Conservation (phyloP, 2,113 vertebrate genomes). For the Protomyctophum bolini region DNA sequence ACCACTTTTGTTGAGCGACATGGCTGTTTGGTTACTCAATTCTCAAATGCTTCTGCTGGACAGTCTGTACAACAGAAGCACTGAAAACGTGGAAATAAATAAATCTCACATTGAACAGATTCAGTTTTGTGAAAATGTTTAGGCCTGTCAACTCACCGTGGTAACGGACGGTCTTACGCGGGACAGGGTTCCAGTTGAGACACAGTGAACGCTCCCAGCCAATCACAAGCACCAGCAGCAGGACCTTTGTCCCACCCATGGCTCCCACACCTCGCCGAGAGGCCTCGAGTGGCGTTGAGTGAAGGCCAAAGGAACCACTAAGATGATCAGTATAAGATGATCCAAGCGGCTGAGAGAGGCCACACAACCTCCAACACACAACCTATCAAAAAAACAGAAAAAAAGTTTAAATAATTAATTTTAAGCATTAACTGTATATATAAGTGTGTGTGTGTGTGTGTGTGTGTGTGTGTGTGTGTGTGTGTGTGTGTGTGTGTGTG, state of each 20-base stretch:
- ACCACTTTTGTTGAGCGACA: too few relatives aligned
- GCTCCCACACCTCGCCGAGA: constrained; percentile 42
- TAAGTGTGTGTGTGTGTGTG: too few relatives aligned
- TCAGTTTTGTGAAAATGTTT: too few relatives aligned
- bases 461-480: too few relatives aligned
- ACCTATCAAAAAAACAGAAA: constrained; percentile 42
- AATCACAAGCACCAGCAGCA: constrained; percentile 74
- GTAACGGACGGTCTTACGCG: constrained; percentile 79
- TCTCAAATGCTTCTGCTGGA: too few relatives aligned
- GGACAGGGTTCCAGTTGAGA: constrained; percentile 82
- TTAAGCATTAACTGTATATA: constrained; percentile 15
- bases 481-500: too few relatives aligned
- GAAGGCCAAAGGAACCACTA: constrained; percentile 39
- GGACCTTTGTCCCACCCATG: constrained; percentile 71
- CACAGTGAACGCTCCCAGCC: constrained; percentile 72
- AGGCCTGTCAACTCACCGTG: constrained; percentile 71
- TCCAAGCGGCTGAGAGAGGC: constrained; percentile 30
- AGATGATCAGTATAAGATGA: constrained; percentile 38
- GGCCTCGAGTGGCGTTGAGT: constrained; percentile 25
- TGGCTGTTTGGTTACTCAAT: too few relatives aligned
- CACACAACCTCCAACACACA: constrained; percentile 32
- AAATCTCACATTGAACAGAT: too few relatives aligned
- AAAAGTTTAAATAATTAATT: constrained; percentile 32
- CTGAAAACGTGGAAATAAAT: too few relatives aligned
- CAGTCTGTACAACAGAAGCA: too few relatives aligned